phyloP scores from a whole-genome alignment of 2,113 vertebrate genomes.

The Rhabdomys dilectus region DNA sequence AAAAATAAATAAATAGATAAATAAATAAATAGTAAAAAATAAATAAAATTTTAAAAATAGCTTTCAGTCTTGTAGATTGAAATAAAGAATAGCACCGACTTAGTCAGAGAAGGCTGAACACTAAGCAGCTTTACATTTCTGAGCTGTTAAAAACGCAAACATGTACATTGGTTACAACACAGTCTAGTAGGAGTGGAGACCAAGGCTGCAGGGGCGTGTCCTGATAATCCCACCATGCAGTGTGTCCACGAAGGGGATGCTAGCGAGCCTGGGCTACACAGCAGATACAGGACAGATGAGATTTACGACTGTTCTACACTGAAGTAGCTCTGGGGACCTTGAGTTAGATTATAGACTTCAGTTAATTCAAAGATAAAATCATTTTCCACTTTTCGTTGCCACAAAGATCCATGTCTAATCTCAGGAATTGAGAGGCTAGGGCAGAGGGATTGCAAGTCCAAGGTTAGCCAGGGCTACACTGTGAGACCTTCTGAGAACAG shows the following conservation, averaged over 20 bases:
- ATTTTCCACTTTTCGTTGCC: background rate
- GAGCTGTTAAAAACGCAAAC: slow-evolving; percentile 30
- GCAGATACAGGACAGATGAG: background rate
- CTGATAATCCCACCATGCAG: no score
- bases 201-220: no score
- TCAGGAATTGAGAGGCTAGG: background rate
- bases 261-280: background rate
- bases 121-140: slow-evolving; percentile 7
- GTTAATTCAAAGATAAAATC: background rate
- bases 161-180: slow-evolving; percentile 3
- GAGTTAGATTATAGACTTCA: background rate
- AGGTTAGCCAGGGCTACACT: background rate
- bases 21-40: background rate
- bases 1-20: background rate
- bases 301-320: background rate
- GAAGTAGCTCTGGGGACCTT: slow-evolving; percentile 19
- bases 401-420: slow-evolving; percentile 8
- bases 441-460: background rate
- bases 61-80: slow-evolving; percentile 16
- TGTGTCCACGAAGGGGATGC: background rate
- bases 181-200: background rate
- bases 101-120: slow-evolving; percentile 16
- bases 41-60: background rate
- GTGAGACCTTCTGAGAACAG: background rate
- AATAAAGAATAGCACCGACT: background rate